These are phyloP conservation scores for Oeneis ivallda DNA, from an alignment of 2,888 invertebrate species.

Conservation along the genomic window DNA sequence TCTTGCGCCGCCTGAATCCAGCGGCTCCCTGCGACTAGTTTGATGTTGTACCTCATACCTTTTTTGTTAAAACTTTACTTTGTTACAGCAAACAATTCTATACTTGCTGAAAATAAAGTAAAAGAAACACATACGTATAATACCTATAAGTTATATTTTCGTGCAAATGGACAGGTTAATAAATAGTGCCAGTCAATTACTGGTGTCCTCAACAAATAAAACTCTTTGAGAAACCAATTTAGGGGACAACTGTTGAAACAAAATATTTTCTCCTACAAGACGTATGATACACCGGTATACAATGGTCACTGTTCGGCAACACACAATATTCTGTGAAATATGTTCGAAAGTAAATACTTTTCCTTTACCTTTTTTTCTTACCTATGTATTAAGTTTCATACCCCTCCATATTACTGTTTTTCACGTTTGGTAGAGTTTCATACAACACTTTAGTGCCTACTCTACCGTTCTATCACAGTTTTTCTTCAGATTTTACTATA, in stretches of 20 bases:
- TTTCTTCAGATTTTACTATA: no score
- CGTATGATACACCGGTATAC: conserved; percentile 19
- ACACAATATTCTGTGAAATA: neutral
- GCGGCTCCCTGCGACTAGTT: no score
- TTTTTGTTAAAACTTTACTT: no score
- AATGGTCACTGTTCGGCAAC: neutral
- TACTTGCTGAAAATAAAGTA: neutral
- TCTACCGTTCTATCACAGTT: no score
- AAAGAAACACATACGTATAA: neutral
- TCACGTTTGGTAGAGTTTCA: no score
- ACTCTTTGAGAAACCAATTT: conserved; percentile 22
- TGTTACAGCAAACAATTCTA: neutral
- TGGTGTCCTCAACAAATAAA: conserved; percentile 1
- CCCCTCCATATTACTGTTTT: no score
- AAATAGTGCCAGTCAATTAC: conserved; percentile 8
- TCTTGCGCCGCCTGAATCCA: no score
- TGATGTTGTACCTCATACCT: no score
- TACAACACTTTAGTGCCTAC: no score
- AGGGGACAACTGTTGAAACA: conserved; percentile 21
- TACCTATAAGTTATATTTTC: neutral
- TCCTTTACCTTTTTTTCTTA: neutral
- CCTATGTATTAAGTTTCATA: neutral
- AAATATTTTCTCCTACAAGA: conserved; percentile 15
- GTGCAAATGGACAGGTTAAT: conserved; percentile 1
- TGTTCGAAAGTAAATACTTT: neutral